Conservation (phyloP, 2,888 invertebrate species). For the Megamerina dolium region DNA sequence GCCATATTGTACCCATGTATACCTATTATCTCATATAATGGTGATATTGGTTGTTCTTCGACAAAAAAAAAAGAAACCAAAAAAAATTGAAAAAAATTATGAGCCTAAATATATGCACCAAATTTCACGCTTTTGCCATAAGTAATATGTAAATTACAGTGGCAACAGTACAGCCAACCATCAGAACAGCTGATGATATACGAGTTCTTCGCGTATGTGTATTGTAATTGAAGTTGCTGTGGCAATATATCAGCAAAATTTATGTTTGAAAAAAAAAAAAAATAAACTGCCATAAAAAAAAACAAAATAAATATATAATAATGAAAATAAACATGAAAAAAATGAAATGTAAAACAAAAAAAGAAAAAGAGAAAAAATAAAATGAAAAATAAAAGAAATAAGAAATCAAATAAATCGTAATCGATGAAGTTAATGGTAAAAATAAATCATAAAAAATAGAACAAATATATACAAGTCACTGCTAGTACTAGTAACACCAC, state of each 20-base stretch:
- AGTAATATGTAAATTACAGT: not conserved
- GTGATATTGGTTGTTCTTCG: too few species aligned
- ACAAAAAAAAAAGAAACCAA: constrained; percentile 1
- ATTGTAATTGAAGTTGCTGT: constrained; percentile 18
- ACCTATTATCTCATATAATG: not conserved
- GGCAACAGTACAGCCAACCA: too few species aligned
- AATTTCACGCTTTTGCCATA: constrained; percentile 13
- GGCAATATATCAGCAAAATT: constrained; percentile 26
- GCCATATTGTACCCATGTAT: too few species aligned
- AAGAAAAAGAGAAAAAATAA: not conserved
- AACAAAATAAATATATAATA: constrained; percentile 1
- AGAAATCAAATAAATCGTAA: too few species aligned
- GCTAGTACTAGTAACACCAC: too few species aligned
- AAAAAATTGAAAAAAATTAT: not conserved
- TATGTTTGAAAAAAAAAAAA: constrained; percentile 2
- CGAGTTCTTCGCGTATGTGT: too few species aligned
- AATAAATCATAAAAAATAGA: too few species aligned
- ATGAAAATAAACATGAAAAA: not conserved
- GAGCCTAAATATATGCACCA: constrained; percentile 14
- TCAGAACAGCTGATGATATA: too few species aligned
- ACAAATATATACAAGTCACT: too few species aligned
- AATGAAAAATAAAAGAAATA: too few species aligned
- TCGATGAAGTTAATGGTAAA: too few species aligned
- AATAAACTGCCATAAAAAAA: constrained; percentile 1
- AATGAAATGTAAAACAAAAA: not conserved